Conservation (phyloP, 2,797 vertebrate genomes). For the Paedocypris micromegethes region DNA sequence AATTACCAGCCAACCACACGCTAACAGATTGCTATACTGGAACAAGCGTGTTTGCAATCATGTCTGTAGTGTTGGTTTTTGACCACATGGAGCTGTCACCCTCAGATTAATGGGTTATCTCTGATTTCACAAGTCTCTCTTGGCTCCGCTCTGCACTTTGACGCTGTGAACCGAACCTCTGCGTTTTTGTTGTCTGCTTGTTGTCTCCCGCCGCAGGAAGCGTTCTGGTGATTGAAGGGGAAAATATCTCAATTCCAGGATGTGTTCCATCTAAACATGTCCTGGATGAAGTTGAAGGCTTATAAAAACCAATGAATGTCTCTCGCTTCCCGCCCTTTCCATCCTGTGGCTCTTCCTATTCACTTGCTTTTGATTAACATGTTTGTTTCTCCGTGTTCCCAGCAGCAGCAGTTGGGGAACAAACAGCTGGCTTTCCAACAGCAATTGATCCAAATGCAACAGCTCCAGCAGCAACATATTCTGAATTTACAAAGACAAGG, state of each 20-base stretch:
- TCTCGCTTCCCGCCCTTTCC: conserved; percentile 44
- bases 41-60: conserved; percentile 21
- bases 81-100: conserved; percentile 41
- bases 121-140: conserved; percentile 13
- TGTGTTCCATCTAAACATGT: conserved; percentile 46
- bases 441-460: conserved; percentile 99
- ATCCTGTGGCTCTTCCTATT: conserved; percentile 49
- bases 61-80: conserved; percentile 22
- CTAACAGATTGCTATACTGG: conserved; percentile 42
- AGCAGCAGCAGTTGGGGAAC: conserved; percentile 80
- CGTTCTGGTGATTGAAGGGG: conserved; percentile 37
- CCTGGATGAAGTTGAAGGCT: conserved; percentile 36
- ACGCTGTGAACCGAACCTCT: conserved; percentile 13
- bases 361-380: conserved; percentile 24
- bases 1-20: conserved; percentile 37
- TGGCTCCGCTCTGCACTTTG: conserved; percentile 15
- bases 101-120: conserved; percentile 41
- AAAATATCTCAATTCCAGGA: conserved; percentile 48
- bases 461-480: conserved; percentile 97
- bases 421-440: conserved; percentile 99
- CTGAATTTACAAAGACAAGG: conserved; percentile 97
- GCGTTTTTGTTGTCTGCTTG: conserved; percentile 21
- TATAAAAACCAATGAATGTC: conserved; percentile 45
- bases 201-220: conserved; percentile 41
- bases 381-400: conserved; percentile 40